Evolutionary conservation across 1,140 invertebrate species (phyloP).

Genomic region (Papilio machaon): DNA sequence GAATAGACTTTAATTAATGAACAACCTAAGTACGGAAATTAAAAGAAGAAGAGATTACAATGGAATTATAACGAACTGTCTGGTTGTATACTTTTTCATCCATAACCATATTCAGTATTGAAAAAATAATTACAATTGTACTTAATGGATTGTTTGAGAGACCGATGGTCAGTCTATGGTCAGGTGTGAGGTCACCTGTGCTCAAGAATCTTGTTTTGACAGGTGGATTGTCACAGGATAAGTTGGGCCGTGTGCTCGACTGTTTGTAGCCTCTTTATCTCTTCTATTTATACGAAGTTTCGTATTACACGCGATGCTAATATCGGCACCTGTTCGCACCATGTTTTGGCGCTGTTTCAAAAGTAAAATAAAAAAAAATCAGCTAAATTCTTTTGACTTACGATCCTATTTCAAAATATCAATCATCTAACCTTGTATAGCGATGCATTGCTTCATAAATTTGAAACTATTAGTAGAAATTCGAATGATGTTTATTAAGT

Average conservation of each 20-base stretch:
- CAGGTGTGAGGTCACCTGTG: constrained; percentile 59
- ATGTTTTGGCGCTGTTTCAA: constrained; percentile 29
- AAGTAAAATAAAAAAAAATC: background rate
- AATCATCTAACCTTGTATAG: too few species aligned
- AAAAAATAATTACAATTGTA: constrained; percentile 46
- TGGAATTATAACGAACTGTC: constrained; percentile 21
- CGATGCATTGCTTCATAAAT: too few species aligned
- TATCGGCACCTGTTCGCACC: constrained; percentile 23
- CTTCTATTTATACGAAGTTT: constrained; percentile 54
- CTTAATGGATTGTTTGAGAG: constrained; percentile 45
- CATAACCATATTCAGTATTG: constrained; percentile 36
- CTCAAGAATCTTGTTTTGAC: constrained; percentile 67
- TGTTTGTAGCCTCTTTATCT: constrained; percentile 51
- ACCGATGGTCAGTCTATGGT: constrained; percentile 37
- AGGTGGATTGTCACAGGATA: constrained; percentile 54
- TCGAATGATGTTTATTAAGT: background rate
- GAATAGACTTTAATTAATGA: too few species aligned
- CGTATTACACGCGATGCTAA: constrained; percentile 33
- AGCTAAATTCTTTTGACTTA: background rate
- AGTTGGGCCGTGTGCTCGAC: constrained; percentile 41
- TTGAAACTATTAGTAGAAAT: background rate
- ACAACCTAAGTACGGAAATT: background rate
- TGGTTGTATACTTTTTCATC: background rate
- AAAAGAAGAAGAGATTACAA: background rate
- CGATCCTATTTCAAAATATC: background rate